Evolutionary conservation across 1,140 invertebrate species (phyloP).

Genomic region (Tetramorium simillimum): DNA sequence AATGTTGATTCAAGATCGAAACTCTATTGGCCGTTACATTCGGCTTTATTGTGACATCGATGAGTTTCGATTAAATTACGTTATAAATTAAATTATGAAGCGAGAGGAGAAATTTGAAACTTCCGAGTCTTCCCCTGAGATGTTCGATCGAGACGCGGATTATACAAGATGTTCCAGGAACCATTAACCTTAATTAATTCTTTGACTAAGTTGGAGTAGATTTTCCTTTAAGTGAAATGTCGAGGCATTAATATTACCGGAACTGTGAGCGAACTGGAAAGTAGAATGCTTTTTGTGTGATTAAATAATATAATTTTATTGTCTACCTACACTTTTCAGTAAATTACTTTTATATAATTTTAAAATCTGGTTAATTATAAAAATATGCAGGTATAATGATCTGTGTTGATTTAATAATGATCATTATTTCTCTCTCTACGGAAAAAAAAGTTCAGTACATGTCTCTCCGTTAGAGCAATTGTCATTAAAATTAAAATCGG

Average conservation of each 20-base stretch:
- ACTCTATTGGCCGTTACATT: conserved; percentile 11
- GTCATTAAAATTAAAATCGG: background rate
- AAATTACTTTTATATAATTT: background rate
- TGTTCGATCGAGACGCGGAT: conserved; percentile 30
- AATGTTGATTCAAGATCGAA: background rate
- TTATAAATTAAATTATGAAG: conserved; percentile 48
- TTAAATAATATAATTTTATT: background rate
- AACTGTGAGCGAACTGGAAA: background rate
- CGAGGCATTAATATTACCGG: conserved; percentile 20
- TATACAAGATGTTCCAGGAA: conserved; percentile 27
- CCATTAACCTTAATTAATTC: conserved; percentile 57
- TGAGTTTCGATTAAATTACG: conserved; percentile 53
- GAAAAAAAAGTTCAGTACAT: background rate
- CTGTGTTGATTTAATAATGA: background rate
- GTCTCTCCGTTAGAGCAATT: background rate
- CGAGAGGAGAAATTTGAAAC: conserved; percentile 34
- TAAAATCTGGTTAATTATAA: background rate
- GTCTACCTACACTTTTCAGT: background rate
- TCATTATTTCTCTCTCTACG: background rate
- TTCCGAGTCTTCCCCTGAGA: conserved; percentile 19
- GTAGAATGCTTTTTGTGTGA: background rate
- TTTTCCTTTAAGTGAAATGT: conserved; percentile 30
- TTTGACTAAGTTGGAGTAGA: conserved; percentile 36
- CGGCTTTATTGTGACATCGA: conserved; percentile 30
- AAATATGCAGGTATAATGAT: background rate